Evolutionary conservation across 2,888 invertebrate genomes (phyloP).

Genomic region (Tetragonisca angustula): DNA sequence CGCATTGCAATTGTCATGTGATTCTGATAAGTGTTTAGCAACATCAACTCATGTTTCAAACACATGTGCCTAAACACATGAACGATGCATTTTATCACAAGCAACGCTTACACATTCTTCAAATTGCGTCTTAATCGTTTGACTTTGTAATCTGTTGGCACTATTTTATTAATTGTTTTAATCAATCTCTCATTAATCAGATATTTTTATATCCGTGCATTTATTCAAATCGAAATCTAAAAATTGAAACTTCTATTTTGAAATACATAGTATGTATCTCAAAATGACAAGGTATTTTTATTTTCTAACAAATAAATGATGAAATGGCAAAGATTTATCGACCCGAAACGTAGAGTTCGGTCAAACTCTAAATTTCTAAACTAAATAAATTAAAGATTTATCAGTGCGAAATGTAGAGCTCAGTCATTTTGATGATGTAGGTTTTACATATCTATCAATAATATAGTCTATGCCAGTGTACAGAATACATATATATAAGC

Average conservation of each 20-base stretch:
- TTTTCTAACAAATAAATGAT: too few species aligned
- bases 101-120: slow-evolving; percentile 6
- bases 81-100: slow-evolving; percentile 29
- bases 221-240: too few species aligned
- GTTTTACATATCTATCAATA: background rate
- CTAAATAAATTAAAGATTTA: background rate
- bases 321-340: too few species aligned
- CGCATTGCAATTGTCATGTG: slow-evolving; percentile 51
- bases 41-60: slow-evolving; percentile 42
- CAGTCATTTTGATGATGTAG: background rate
- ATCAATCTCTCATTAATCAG: too few species aligned
- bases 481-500: background rate
- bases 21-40: slow-evolving; percentile 52
- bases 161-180: background rate
- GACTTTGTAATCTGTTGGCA: background rate
- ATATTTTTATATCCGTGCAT: too few species aligned
- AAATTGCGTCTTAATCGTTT: slow-evolving; percentile 23
- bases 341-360: too few species aligned
- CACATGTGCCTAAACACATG: background rate
- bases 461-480: background rate
- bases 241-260: too few species aligned
- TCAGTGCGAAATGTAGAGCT: background rate
- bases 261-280: too few species aligned
- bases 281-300: too few species aligned
- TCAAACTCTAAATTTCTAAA: too few species aligned